Base-by-base conservation (phyloP, 2,888 invertebrate genomes). In the Lamproptera curius region DNA sequence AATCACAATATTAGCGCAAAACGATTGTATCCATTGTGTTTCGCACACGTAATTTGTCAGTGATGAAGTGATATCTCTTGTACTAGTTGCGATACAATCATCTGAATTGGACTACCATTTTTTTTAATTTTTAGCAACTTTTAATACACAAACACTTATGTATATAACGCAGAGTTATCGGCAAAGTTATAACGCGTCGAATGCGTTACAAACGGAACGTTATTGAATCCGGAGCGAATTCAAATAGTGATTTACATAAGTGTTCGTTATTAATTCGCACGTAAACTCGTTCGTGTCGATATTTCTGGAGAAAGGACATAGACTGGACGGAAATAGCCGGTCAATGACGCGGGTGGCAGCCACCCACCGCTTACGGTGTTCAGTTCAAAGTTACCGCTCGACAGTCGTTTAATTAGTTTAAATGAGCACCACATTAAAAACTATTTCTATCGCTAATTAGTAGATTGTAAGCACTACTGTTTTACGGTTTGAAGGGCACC, bases 241-340 rank as follows among this genome's bases (percentile, higher is more conserved):
- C 35, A 9, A 5, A 9, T 42, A 38, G 42, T 45, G 45, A 48
- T 53, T 46, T 58, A 51, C 46, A 45, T 51, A 52, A 49, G 45
- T 46, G 55, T 56, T 54, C 49, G 54, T 50, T 54, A 57, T 56
- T 51, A 56, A 55, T 54, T 48, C 52, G 51, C 36, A 17, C 17
- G 44, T 36, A 43, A 37, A 50, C 50, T 37, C 45, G 49, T 47
- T 54, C 47, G 54, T 46, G 56, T 48, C 52, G 52, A 53, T 74
- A 73, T 76, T 74, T 77, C 70, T 77, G 73, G 73, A 73, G 73
- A 80, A 77, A 80, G 73, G 74, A 71, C 72, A 71, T 63, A 60
- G 50, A 51, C 53, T 54, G 64, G 67, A 72, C 77, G 64, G 63
- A 79, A 83, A 81, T 82, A 82, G 76, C 66, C 69, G 71, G 67